Conservation (phyloP, 2,113 vertebrate genomes). For the Maccullochella peelii region DNA sequence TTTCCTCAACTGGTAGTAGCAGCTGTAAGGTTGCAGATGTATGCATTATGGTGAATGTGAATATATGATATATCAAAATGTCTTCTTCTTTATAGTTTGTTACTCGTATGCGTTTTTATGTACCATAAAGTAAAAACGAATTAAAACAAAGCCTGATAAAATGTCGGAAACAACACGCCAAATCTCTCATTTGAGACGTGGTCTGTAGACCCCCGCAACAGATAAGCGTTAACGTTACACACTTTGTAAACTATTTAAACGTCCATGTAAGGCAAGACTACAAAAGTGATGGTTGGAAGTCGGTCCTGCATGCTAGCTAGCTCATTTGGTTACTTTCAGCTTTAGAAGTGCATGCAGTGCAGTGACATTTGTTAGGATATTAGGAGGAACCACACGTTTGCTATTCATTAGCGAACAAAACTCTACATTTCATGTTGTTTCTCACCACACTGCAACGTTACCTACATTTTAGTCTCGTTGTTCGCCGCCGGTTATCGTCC, state of each 20-base stretch:
- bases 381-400: not conserved
- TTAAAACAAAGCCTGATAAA: not conserved
- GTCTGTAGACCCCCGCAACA: too few relatives aligned
- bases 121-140: not conserved
- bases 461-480: constrained; percentile 63
- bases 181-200: not conserved
- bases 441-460: constrained; percentile 22
- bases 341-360: not conserved
- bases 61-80: not conserved
- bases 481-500: not conserved
- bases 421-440: not conserved
- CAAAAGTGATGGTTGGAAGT: not conserved
- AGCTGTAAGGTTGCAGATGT: not conserved
- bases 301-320: not conserved
- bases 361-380: too few relatives aligned
- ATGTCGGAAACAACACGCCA: not conserved
- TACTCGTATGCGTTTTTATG: not conserved
- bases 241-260: not conserved
- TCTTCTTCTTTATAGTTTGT: not conserved
- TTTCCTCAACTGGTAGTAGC: not conserved
- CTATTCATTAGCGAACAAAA: not conserved
- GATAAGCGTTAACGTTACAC: not conserved
- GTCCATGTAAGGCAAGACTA: constrained; percentile 48
- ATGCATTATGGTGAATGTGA: not conserved
- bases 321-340: not conserved